Evolutionary conservation across 2,797 vertebrate genomes (phyloP).

Genomic region (Smutsia temminckii): DNA sequence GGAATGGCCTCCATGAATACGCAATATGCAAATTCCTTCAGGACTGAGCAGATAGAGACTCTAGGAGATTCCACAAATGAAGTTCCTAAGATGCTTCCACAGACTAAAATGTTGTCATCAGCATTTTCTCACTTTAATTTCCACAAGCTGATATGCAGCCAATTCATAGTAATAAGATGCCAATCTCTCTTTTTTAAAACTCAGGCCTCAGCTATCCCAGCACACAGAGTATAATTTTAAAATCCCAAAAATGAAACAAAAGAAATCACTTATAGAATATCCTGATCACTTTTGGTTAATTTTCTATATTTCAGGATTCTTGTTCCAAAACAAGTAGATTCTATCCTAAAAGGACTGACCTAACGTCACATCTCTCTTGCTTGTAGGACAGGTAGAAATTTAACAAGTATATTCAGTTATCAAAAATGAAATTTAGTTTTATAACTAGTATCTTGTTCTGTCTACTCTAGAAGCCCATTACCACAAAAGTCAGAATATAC

Average conservation of each 20-base stretch:
- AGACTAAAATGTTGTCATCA: not conserved
- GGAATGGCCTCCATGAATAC: not conserved
- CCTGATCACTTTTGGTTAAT: not conserved
- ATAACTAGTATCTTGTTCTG: not conserved
- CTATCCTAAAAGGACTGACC: not conserved
- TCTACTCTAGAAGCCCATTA: not conserved
- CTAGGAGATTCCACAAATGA: not conserved
- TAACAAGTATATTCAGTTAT: not conserved
- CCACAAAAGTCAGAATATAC: not conserved
- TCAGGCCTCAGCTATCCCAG: not conserved
- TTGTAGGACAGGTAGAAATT: not conserved
- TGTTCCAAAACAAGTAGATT: not conserved
- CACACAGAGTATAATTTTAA: conserved; percentile 4
- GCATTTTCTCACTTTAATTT: not conserved
- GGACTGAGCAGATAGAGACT: not conserved
- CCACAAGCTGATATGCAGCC: not conserved
- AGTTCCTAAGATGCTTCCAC: not conserved
- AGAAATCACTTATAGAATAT: not conserved
- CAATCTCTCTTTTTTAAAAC: not conserved
- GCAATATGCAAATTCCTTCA: not conserved
- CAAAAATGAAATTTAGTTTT: not conserved
- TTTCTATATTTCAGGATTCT: conserved; percentile 6
- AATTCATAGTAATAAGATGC: not conserved
- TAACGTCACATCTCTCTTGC: not conserved
- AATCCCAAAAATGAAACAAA: conserved; percentile 25